Percentiles rank a stretch among this genome's conserved stretches.
Conservation (phyloP, 2,888 invertebrate species). For the Pristionchus japonicus region DNA sequence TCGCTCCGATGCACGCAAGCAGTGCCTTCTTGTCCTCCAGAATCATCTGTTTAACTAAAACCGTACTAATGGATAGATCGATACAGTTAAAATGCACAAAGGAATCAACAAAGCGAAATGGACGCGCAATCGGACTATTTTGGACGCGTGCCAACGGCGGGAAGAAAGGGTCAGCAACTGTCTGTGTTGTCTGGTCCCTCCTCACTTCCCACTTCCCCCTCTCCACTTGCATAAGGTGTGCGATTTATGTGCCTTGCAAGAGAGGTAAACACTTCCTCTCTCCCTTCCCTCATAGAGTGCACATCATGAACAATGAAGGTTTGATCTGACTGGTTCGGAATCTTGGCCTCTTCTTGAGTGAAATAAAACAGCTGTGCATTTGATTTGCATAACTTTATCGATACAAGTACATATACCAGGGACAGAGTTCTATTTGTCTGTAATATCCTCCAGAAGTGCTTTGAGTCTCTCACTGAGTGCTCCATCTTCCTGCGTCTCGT, state of each 20-base stretch:
- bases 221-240: not conserved
- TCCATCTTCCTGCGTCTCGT: not conserved
- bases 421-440: not conserved
- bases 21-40: slow-evolving; percentile 16
- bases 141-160: not conserved
- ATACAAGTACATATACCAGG: not conserved
- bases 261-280: not conserved
- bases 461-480: not conserved
- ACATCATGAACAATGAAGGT: not conserved
- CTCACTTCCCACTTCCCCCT: not conserved
- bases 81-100: too few relatives aligned
- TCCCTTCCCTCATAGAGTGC: not conserved
- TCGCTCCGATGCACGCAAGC: not conserved
- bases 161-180: not conserved
- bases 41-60: slow-evolving; percentile 29
- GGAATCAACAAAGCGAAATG: too few relatives aligned
- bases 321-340: not conserved
- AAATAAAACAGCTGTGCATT: not conserved
- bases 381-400: too few relatives aligned
- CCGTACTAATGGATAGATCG: too few relatives aligned
- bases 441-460: not conserved
- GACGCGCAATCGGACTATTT: not conserved
- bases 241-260: not conserved
- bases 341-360: not conserved
- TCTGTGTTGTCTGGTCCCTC: not conserved